Evolutionary conservation across 1,140 invertebrate species (phyloP).

Genomic region (Calephelis nemesis): DNA sequence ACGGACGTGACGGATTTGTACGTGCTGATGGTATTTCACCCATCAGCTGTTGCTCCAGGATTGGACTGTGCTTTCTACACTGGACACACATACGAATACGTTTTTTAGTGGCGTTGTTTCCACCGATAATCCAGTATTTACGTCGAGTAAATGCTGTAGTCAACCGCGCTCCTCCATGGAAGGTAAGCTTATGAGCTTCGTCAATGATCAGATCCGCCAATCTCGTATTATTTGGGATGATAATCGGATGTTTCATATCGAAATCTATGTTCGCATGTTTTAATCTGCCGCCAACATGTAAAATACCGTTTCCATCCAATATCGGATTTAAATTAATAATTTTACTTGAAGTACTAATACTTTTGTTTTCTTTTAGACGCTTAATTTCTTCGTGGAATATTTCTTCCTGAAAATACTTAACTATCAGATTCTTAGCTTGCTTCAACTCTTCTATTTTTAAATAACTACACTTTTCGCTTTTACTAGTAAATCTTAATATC

Average conservation of each 20-base stretch:
- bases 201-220: constrained; percentile 46
- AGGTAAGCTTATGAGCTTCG: constrained; percentile 25
- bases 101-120: constrained; percentile 5
- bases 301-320: not conserved
- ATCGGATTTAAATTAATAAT: constrained; percentile 16
- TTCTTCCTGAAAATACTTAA: not conserved
- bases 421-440: too few relatives aligned
- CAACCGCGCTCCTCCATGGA: constrained; percentile 27
- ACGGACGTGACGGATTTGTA: constrained; percentile 5
- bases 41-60: constrained; percentile 18
- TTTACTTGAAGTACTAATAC: not conserved
- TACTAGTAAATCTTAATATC: too few relatives aligned
- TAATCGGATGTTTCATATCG: constrained; percentile 57
- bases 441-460: too few relatives aligned
- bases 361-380: not conserved
- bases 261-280: constrained; percentile 41
- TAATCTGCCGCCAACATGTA: constrained; percentile 43
- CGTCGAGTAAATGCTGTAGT: constrained; percentile 20
- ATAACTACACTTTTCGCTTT: too few relatives aligned
- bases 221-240: constrained; percentile 45
- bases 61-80: constrained; percentile 2
- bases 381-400: not conserved
- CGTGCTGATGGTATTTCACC: constrained; percentile 20
- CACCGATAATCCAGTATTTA: constrained; percentile 19
- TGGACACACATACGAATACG: constrained; percentile 12